Percentiles rank a stretch among this genome's conserved stretches.
Conservation (phyloP, 2,113 vertebrate species). For the Pipa parva region DNA sequence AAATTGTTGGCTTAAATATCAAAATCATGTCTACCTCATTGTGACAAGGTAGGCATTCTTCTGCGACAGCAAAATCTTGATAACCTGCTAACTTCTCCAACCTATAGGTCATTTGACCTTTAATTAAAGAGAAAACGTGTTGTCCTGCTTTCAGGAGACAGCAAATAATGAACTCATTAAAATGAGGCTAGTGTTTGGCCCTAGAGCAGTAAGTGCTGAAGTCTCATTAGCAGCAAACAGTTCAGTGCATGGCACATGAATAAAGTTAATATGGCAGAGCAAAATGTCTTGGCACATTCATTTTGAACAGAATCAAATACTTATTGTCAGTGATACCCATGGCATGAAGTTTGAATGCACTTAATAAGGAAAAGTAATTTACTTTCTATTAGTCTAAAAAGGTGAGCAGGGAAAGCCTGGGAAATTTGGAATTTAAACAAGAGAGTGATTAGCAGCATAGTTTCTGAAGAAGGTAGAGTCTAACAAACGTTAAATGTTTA, state of each 20-base stretch:
- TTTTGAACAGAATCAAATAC: conserved; percentile 73
- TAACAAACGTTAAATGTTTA: neutral
- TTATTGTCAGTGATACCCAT: conserved; percentile 65
- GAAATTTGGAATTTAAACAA: conserved; percentile 66
- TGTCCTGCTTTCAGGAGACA: conserved; percentile 85
- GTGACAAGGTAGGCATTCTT: conserved; percentile 49
- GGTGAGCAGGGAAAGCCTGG: conserved; percentile 56
- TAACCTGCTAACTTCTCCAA: conserved; percentile 62
- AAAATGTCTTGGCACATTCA: conserved; percentile 69
- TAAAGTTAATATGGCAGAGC: conserved; percentile 68
- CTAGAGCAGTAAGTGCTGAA: conserved; percentile 66
- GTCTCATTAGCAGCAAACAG: conserved; percentile 76
- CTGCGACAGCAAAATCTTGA: conserved; percentile 53
- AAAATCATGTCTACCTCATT: conserved; percentile 45
- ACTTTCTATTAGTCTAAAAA: conserved; percentile 68
- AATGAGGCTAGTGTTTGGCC: conserved; percentile 76
- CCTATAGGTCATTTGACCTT: conserved; percentile 73
- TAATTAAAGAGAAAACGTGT: conserved; percentile 81
- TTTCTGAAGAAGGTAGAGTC: too few species aligned
- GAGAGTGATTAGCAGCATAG: neutral
- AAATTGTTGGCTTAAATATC: conserved; percentile 6
- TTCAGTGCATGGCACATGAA: conserved; percentile 73
- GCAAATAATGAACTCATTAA: conserved; percentile 97
- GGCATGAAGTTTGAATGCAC: conserved; percentile 71
- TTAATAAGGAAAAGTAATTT: conserved; percentile 74